phyloP scores from a whole-genome alignment of 1,140 invertebrate genomes.

The Ceratina australensis region DNA sequence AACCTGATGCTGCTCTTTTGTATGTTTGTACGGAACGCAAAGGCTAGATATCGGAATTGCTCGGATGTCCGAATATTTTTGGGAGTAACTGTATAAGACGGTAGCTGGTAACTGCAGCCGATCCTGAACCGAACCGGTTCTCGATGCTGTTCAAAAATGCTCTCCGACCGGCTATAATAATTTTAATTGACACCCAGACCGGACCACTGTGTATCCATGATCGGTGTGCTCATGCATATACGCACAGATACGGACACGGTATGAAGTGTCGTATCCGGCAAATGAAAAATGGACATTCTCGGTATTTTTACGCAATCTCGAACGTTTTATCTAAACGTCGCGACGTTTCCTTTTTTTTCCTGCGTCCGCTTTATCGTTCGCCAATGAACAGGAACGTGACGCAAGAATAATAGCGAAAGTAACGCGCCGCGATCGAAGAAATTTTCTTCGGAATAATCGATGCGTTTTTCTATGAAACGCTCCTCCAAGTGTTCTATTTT shows the following conservation, averaged over 20 bases:
- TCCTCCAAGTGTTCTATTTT: too few relatives aligned
- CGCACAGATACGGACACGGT: background rate
- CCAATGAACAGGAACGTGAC: background rate
- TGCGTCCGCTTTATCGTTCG: background rate
- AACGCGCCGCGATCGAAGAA: background rate
- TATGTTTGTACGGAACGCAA: too few relatives aligned
- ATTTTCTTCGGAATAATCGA: background rate
- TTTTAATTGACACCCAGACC: constrained; percentile 71
- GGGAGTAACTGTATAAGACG: constrained; percentile 20
- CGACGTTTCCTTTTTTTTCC: background rate
- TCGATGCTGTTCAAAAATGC: constrained; percentile 62
- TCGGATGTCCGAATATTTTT: too few relatives aligned
- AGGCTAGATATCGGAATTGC: too few relatives aligned
- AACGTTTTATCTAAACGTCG: constrained; percentile 16
- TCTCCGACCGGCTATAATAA: constrained; percentile 67
- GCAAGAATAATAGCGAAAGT: background rate
- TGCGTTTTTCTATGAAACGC: too few relatives aligned
- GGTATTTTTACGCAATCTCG: constrained; percentile 11
- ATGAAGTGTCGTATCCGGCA: background rate
- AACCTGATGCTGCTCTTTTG: too few relatives aligned
- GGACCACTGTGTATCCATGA: constrained; percentile 57
- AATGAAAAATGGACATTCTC: constrained; percentile 31
- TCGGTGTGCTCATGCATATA: constrained; percentile 16
- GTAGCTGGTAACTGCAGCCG: constrained; percentile 52
- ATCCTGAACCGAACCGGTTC: constrained; percentile 58